These are phyloP conservation scores for Apoda limacodes DNA, from an alignment of 2,888 invertebrate genomes.

Conservation along the genomic window DNA sequence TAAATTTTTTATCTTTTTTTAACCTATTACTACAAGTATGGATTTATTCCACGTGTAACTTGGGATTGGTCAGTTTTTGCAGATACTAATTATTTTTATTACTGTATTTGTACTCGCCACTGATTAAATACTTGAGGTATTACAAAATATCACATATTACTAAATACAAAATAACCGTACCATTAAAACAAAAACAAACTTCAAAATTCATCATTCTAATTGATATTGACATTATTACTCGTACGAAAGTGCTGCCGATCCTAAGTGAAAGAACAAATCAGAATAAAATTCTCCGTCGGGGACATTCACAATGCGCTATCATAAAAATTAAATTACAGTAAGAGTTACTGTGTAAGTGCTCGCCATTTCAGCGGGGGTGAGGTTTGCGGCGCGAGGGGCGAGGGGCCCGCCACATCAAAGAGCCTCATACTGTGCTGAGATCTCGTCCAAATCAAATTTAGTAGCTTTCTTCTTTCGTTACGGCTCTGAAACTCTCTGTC, in stretches of 20 bases:
- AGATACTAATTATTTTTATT: no score
- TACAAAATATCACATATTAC: no score
- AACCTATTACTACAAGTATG: no score
- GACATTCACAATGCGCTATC: conserved; percentile 64
- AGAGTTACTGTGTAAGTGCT: conserved; percentile 62
- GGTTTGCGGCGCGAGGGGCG: conserved; percentile 26
- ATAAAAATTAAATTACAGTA: conserved; percentile 67
- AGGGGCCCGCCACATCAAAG: conserved; percentile 57
- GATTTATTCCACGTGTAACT: no score
- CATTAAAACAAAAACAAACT: no score
- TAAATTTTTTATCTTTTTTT: no score
- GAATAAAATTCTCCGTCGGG: conserved; percentile 45
- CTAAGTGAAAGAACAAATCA: conserved; percentile 35
- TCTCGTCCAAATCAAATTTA: conserved; percentile 62
- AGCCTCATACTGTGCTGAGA: conserved; percentile 41
- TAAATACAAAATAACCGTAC: no score
- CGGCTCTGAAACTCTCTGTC: conserved; percentile 32
- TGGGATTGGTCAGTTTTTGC: no score
- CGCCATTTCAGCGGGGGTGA: conserved; percentile 47
- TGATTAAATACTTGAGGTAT: no score
- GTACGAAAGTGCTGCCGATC: conserved; percentile 24
- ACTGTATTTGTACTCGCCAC: no score
- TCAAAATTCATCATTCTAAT: conserved; percentile 10
- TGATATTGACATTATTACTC: conserved; percentile 12
- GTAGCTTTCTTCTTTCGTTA: conserved; percentile 56